These are phyloP conservation scores for Trichogramma evanescens DNA, from an alignment of 2,888 invertebrate genomes.

Conservation along the genomic window DNA sequence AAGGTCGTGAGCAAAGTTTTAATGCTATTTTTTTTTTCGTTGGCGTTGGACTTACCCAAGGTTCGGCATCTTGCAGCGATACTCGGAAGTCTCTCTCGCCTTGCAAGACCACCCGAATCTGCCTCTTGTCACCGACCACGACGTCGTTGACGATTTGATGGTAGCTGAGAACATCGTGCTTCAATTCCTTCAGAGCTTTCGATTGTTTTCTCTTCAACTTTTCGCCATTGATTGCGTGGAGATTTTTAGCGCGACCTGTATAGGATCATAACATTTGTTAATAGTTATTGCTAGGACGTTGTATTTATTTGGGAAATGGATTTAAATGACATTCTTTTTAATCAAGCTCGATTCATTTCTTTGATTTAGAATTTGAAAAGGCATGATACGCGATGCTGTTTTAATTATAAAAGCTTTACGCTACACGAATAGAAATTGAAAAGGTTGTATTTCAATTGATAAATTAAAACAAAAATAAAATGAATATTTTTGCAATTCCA, in stretches of 20 bases:
- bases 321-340: no score
- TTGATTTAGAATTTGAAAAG: no score
- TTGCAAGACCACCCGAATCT: constrained; percentile 54
- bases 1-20: neutral
- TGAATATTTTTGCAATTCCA: no score
- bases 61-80: constrained; percentile 50
- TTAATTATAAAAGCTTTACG: no score
- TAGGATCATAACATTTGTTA: neutral
- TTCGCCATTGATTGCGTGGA: constrained; percentile 54
- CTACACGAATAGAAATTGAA: no score
- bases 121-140: constrained; percentile 56
- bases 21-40: no score
- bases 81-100: constrained; percentile 55
- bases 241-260: constrained; percentile 57
- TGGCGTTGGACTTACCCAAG: constrained; percentile 37
- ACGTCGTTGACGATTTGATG: constrained; percentile 55
- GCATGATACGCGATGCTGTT: no score
- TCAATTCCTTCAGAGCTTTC: constrained; percentile 54
- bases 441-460: no score
- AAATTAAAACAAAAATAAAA: no score
- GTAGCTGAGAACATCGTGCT: constrained; percentile 53
- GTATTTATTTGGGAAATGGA: no score
- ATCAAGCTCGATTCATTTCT: no score
- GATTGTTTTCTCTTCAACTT: constrained; percentile 50
- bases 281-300: neutral